These are phyloP conservation scores for Trachymyrmex septentrionalis DNA, from an alignment of 1,140 invertebrate species.

Conservation along the genomic window DNA sequence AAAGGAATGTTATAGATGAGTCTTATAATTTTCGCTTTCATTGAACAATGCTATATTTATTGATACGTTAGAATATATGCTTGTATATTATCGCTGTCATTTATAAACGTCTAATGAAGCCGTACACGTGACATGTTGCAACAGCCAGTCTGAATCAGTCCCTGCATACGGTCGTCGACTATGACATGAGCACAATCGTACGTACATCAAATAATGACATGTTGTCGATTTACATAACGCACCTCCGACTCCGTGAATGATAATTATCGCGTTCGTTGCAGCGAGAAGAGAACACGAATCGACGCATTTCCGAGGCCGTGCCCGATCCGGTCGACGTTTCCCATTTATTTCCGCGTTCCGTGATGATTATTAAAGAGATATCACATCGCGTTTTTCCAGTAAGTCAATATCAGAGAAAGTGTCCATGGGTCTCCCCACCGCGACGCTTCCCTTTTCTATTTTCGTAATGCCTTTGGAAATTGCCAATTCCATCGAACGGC, in stretches of 20 bases:
- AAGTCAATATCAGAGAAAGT: constrained; percentile 12
- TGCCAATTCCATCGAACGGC: not conserved
- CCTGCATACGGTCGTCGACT: not conserved
- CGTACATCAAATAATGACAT: constrained; percentile 48
- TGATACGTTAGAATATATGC: not conserved
- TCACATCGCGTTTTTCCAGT: not conserved
- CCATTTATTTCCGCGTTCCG: constrained; percentile 23
- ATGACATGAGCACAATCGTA: constrained; percentile 12
- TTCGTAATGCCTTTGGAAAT: constrained; percentile 42
- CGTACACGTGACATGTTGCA: constrained; percentile 1
- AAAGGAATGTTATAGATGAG: not conserved
- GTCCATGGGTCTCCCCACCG: not conserved
- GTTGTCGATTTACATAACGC: constrained; percentile 66
- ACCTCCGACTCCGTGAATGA: constrained; percentile 14
- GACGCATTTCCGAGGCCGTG: constrained; percentile 12
- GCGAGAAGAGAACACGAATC: constrained; percentile 21
- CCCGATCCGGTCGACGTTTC: constrained; percentile 10
- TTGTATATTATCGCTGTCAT: not conserved
- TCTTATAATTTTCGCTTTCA: not conserved
- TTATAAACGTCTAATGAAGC: constrained; percentile 1
- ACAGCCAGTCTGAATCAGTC: not conserved
- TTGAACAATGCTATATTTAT: constrained; percentile 3
- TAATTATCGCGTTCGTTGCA: constrained; percentile 40
- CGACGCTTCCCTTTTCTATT: constrained; percentile 37
- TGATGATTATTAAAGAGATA: constrained; percentile 9